Evolutionary conservation across 2,888 invertebrate genomes (phyloP).

Genomic region (Coleophora flavipennella): DNA sequence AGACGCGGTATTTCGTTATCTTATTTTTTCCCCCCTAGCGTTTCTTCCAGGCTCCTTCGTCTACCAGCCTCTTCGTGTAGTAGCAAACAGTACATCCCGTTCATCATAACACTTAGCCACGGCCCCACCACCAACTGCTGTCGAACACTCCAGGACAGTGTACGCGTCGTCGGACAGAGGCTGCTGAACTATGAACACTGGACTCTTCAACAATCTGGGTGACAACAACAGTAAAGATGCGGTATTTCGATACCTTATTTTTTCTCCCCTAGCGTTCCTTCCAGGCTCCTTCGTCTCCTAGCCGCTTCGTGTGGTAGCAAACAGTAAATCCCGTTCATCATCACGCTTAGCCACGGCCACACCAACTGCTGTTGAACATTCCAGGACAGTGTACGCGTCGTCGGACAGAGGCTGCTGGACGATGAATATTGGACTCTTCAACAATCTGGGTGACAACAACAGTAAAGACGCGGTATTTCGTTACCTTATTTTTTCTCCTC

Average conservation of each 20-base stretch:
- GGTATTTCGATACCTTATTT: too few species aligned
- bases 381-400: slow-evolving; percentile 48
- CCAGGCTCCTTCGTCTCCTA: slow-evolving; percentile 45
- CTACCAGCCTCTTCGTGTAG: slow-evolving; percentile 38
- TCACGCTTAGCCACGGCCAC: slow-evolving; percentile 37
- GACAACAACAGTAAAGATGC: too few species aligned
- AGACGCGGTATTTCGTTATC: too few species aligned
- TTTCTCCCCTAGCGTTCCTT: slow-evolving; percentile 34
- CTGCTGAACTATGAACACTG: too few species aligned
- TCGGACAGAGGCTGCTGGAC: too few species aligned
- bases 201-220: too few species aligned
- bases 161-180: slow-evolving; percentile 56
- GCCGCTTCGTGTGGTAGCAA: slow-evolving; percentile 25
- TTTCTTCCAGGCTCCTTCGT: slow-evolving; percentile 39
- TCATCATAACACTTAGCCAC: slow-evolving; percentile 36
- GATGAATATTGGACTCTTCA: too few species aligned
- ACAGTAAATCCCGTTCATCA: slow-evolving; percentile 39
- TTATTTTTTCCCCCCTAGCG: slow-evolving; percentile 26
- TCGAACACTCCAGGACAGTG: slow-evolving; percentile 43
- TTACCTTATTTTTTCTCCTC: slow-evolving; percentile 19
- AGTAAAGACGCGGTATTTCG: neutral
- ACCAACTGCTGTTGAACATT: slow-evolving; percentile 35
- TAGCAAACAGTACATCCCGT: slow-evolving; percentile 35
- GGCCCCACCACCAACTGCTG: slow-evolving; percentile 35
- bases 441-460: too few species aligned